Conservation (phyloP, 1,140 invertebrate species). For the Drosophila punjabiensis region DNA sequence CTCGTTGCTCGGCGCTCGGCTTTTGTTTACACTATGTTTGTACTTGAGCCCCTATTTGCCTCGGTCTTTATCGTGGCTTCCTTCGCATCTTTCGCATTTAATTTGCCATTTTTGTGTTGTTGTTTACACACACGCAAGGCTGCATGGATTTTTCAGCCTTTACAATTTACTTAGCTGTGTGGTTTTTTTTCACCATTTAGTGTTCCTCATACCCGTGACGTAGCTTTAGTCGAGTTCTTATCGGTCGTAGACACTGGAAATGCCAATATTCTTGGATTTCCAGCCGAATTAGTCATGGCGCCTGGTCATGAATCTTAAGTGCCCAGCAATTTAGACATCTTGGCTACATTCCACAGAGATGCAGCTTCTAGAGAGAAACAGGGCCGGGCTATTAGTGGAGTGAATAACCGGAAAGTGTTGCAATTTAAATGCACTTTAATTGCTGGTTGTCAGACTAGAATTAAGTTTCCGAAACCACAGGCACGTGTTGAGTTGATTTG, state of each 20-base stretch:
- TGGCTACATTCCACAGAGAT: neutral
- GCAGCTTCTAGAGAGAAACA: neutral
- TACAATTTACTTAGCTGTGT: constrained; percentile 11
- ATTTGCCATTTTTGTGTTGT: constrained; percentile 19
- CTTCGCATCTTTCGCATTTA: constrained; percentile 41
- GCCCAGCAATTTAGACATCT: neutral
- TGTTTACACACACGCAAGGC: constrained; percentile 35
- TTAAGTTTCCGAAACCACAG: constrained; percentile 25
- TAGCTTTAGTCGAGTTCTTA: constrained; percentile 14
- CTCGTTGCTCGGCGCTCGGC: constrained; percentile 8
- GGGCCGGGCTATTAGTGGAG: too few species aligned
- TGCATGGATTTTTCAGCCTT: constrained; percentile 7
- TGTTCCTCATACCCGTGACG: neutral
- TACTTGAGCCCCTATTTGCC: constrained; percentile 44
- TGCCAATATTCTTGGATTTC: constrained; percentile 15
- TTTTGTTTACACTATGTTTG: constrained; percentile 52
- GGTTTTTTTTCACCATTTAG: neutral
- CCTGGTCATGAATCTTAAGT: constrained; percentile 21
- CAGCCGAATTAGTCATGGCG: constrained; percentile 16
- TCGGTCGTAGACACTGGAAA: constrained; percentile 34
- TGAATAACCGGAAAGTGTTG: neutral
- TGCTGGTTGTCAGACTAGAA: neutral
- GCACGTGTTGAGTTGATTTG: constrained; percentile 33
- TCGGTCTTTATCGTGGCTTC: constrained; percentile 42
- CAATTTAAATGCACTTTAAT: neutral